Evolutionary conservation across 2,113 vertebrate genomes (phyloP), one percentile per base, ranked within the genome.

Genomic region (Elephas maximus): DNA sequence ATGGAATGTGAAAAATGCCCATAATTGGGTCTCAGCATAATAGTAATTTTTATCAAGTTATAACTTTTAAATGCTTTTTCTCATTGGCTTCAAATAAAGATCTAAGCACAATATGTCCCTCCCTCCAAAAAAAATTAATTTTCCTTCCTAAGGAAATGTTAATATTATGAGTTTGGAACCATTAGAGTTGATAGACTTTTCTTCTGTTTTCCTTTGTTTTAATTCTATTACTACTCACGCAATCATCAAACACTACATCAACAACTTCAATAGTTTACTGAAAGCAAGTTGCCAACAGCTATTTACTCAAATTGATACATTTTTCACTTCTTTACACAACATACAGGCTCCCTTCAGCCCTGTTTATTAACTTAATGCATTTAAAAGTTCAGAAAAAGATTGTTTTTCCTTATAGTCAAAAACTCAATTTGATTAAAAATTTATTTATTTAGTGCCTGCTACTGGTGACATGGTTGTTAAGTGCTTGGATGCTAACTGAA

Each of bases 241-340:
- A 44, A 57, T 69, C 67, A 57, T 17, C n/a, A 28, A 82, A 60
- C 53, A 82, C 77, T 83, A 60, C 48, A 88, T 83, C 45, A 77
- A 82, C 30, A 77, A 63, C 21, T 71, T 93, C 12, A 81, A 73
- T 71, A 83, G 93, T 97, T 95, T 91, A 53, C 28, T 60, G 60
- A 93, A 93, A 97, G 3, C 8, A 57, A 83, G 23, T 91, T 90
- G 60, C 1, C 41, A 82, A 65, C 76, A 83, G 6, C 62, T 44
- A 91, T 91, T 77, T 81, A 90, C 77, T 78, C 37, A 87, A 93
- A 93, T 9, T 37, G 17, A 78, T 93, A 77, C 8, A 30, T 23
- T 85, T 96, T 77, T 95, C 74, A 90, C 82, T 83, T 45, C 33
- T 77, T 51, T 41, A 63, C 45, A 77, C 33, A 95, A 76, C 18